A percentile compares a stretch with the other conserved stretches of the same genome.
These are phyloP conservation scores for Geophilus truncorum DNA, from an alignment of 2,888 invertebrate species.

Conservation along the genomic window DNA sequence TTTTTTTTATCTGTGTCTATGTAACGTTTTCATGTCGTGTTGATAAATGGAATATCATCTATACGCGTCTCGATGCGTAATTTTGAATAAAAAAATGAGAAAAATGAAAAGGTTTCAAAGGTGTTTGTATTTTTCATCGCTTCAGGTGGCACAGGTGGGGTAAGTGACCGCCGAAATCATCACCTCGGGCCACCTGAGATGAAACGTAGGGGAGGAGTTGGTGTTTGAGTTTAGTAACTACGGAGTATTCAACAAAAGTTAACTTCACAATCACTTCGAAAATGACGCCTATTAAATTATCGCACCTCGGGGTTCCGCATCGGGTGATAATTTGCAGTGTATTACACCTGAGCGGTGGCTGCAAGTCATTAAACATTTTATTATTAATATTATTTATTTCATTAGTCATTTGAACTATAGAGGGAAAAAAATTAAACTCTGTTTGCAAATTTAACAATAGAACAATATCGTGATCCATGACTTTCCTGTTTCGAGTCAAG, in stretches of 20 bases:
- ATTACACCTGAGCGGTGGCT: neutral
- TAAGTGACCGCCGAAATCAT: constrained; percentile 25
- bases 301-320: neutral
- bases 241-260: constrained; percentile 27
- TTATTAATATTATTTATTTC: neutral
- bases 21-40: neutral
- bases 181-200: constrained; percentile 5
- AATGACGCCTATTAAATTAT: constrained; percentile 14
- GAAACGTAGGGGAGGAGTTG: neutral
- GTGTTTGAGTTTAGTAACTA: neutral
- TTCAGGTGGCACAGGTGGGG: constrained; percentile 9
- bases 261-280: neutral
- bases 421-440: neutral
- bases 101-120: neutral
- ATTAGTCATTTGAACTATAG: constrained; percentile 11
- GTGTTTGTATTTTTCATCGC: constrained; percentile 27
- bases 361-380: neutral
- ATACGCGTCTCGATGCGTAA: neutral
- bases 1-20: neutral
- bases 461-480: neutral
- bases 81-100: neutral
- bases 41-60: neutral
- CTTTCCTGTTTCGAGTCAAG: neutral
- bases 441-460: neutral
- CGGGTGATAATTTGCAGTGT: constrained; percentile 6